Base-by-base conservation (phyloP, 1,140 invertebrate genomes). In the Luehdorfia chinensis region DNA sequence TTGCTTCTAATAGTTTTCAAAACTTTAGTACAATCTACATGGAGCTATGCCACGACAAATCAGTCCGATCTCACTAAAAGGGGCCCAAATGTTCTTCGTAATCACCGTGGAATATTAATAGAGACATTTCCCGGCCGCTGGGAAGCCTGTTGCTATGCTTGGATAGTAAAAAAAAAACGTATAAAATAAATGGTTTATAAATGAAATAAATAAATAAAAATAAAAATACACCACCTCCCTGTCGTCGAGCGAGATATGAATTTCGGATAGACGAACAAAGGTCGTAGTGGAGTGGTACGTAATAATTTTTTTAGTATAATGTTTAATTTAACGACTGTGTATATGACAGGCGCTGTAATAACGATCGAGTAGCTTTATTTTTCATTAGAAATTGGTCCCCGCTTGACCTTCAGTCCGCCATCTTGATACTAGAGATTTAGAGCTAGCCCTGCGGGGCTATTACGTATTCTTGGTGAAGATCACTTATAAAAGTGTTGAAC, bases 131-230 rank as follows among this genome's bases (percentile, higher is more conserved):
- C 21, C 34, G 6, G 32, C 1, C n/a, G 15, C 9, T 2, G 1
- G 5, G 3, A 14, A 1, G 31, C n/a, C n/a, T 16, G 12, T 15
- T 11, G 12, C 28, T 11, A 11, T 9, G 12, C 23, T 13, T n/a
- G n/a, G n/a, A n/a, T n/a, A n/a, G n/a, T n/a, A n/a, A n/a, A n/a
- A 39, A 39, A 39, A 39, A 14, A 25, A 14, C 2, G 1, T 14
- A 15, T 27, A 27, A 39, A 39, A 39, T 39, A 39, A 39, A 39
- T 39, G 21, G 19, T 11, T 23, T 23, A 25, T 39, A 25, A 39
- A 39, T 39, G 21, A 39, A 39, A 39, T 14, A 25, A 34, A 34
- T 18, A 39, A 39, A 39, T 11, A 11, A 11, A 11, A 4, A 9
- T 37, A 39, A 27, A 39, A 27, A 27, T 19, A 8, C 25, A 25